Conservation (phyloP, 2,113 vertebrate species). For the Apteryx owenii region DNA sequence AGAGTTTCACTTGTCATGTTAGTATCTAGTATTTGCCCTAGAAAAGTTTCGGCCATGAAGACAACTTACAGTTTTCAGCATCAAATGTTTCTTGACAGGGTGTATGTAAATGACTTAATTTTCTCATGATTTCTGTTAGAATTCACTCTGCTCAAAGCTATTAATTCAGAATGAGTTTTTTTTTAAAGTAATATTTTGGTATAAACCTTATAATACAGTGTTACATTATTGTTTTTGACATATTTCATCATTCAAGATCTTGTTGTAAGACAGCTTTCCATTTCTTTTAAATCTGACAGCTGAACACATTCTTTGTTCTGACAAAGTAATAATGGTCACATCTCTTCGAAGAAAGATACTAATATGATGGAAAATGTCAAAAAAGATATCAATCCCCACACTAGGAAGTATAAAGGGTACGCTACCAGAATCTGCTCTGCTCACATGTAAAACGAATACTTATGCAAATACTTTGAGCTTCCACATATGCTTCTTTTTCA, state of each 20-base stretch:
- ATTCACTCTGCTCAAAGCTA: background rate
- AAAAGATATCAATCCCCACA: background rate
- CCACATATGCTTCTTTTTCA: background rate
- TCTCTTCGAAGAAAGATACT: background rate
- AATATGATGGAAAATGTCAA: background rate
- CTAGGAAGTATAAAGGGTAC: background rate
- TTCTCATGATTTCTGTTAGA: background rate
- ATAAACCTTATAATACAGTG: background rate
- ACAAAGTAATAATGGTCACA: background rate
- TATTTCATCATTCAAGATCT: background rate
- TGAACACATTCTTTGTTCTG: constrained; percentile 1
- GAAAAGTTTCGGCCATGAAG: background rate
- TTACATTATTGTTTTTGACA: background rate
- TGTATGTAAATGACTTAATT: background rate
- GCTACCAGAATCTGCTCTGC: background rate
- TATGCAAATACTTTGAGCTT: background rate
- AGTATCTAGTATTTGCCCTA: background rate
- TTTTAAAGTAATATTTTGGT: background rate
- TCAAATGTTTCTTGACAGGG: background rate
- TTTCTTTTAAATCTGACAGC: background rate
- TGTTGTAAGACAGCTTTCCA: background rate
- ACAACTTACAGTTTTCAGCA: background rate
- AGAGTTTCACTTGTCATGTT: background rate
- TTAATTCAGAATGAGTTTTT: background rate
- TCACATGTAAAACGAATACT: background rate